Conservation (phyloP, 2,888 invertebrate genomes). For the Calephelis perditalis region DNA sequence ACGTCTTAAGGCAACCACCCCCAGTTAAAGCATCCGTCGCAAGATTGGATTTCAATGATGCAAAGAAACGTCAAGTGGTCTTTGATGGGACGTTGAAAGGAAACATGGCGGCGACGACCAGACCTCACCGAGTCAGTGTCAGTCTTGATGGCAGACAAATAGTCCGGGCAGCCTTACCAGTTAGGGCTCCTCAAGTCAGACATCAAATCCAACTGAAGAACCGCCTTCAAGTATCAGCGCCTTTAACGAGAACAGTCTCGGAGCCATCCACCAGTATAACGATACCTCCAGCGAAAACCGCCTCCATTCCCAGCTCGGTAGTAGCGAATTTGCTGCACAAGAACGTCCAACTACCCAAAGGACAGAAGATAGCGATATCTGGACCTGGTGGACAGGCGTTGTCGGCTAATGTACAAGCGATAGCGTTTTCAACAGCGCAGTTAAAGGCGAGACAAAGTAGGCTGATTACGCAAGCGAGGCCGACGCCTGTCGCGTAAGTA, state of each 20-base stretch:
- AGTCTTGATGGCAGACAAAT: constrained; percentile 53
- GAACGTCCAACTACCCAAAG: constrained; percentile 47
- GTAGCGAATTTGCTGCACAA: constrained; percentile 53
- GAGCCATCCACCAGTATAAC: constrained; percentile 41
- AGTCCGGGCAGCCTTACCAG: constrained; percentile 42
- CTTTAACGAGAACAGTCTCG: constrained; percentile 31
- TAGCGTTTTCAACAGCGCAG: constrained; percentile 55
- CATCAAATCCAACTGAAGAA: constrained; percentile 58
- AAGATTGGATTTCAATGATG: constrained; percentile 44
- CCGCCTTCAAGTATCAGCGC: constrained; percentile 40
- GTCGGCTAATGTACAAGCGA: constrained; percentile 54
- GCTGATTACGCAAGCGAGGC: constrained; percentile 44
- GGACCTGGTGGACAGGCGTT: constrained; percentile 43
- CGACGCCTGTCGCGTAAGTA: constrained; percentile 46
- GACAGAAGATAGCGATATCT: constrained; percentile 54
- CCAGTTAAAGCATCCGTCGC: constrained; percentile 49
- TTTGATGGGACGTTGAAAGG: constrained; percentile 41
- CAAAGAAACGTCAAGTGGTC: constrained; percentile 46
- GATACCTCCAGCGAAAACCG: constrained; percentile 41
- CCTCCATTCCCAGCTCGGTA: constrained; percentile 48
- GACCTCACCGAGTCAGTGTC: constrained; percentile 44
- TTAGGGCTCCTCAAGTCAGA: constrained; percentile 40
- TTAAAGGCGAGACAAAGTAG: constrained; percentile 51
- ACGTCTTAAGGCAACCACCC: constrained; percentile 58
- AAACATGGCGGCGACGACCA: constrained; percentile 32